A percentile compares a stretch with the other conserved stretches of the same genome.
phyloP scores from a whole-genome alignment of 2,797 vertebrate species.

The Poeciliopsis infans region DNA sequence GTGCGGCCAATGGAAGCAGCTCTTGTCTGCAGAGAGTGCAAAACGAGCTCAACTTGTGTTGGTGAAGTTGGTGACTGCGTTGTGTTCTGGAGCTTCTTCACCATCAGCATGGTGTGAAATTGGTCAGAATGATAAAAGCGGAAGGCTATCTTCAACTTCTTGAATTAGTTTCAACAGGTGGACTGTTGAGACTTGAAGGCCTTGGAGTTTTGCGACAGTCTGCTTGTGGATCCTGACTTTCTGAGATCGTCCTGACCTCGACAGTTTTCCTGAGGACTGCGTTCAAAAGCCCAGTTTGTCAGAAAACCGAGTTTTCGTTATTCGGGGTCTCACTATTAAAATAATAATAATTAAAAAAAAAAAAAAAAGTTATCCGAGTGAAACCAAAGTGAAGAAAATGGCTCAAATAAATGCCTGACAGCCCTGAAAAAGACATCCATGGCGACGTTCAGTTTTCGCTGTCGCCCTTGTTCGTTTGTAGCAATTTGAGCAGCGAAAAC shows the following conservation, averaged over 20 bases:
- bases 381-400: background rate
- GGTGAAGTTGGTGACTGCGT: background rate
- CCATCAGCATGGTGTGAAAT: background rate
- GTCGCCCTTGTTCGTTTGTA: background rate
- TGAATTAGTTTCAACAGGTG: background rate
- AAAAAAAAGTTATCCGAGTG: background rate
- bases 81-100: background rate
- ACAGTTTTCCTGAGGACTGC: background rate
- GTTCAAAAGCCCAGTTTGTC: background rate
- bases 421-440: background rate
- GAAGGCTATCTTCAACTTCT: background rate
- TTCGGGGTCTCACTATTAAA: background rate
- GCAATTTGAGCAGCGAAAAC: background rate
- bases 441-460: background rate
- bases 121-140: background rate
- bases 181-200: background rate
- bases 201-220: background rate
- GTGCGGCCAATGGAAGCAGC: no score
- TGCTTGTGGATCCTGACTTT: background rate
- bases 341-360: background rate
- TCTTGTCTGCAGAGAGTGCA: background rate
- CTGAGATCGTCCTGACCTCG: background rate
- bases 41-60: background rate
- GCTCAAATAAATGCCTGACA: background rate
- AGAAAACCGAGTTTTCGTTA: background rate